Base-by-base conservation (phyloP, 1,140 invertebrate species). In the Scaptomyza hsui region DNA sequence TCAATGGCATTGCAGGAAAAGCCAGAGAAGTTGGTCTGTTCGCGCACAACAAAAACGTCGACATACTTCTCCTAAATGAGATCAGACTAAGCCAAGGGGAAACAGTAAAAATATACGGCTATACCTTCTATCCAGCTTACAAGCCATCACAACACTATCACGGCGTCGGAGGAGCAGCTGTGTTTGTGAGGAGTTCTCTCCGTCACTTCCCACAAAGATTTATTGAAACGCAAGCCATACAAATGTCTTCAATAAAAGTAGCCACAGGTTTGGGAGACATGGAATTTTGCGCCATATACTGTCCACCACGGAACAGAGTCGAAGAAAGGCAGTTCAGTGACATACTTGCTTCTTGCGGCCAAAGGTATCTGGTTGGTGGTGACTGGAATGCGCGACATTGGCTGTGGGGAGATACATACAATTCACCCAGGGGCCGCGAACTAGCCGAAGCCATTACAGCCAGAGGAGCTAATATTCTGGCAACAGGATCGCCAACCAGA, bases 1-100 rank as follows among this genome's bases (percentile, higher is more conserved):
- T 29, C 26, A 29, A 29, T 29, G 26, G 26, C 5, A 4, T 29
- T 9, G 4, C 26, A 29, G 26, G 26, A 10, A 64, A 64, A 64
- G 32, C 51, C 42, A 47, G 29, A 64, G 61, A 57, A 41, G 45
- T 67, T 42, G 45, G 57, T 26, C 45, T 68, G 18, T 60, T 60
- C 21, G 48, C 49, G 15, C 67, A 56, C 32, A 70, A 62, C 21
- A 53, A 70, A 51, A 24, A 7, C 4, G 7, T 71, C 24, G 45
- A 63, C 15, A 71, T 63, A 6, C n/a, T 71, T n/a, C 60, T 71
- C 1, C 13, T 63, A 57, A 71, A 19, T 39, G 51, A 71, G 18
- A 71, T 57, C 4, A 57, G 68, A 32, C 45, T 57, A 0, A 63
- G 39, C n/a, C 9, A 10, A 56, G 45, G 41, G 1, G 3, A 63